A percentile compares a stretch with the other conserved stretches of the same genome.
Evolutionary conservation across 2,888 invertebrate genomes (phyloP).

Genomic region (Nephrotoma appendiculata): DNA sequence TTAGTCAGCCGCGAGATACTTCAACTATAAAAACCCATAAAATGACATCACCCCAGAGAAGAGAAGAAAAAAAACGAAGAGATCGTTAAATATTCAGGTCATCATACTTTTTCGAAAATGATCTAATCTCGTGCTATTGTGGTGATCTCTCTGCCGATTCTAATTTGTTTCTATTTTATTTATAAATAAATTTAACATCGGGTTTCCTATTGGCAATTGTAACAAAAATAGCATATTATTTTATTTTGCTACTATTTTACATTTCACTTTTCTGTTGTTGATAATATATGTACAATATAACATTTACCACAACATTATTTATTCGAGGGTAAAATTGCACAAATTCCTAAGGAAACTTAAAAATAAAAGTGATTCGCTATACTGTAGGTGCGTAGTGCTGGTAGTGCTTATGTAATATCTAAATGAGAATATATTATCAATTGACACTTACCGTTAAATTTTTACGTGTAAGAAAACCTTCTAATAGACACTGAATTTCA

Average conservation of each 20-base stretch:
- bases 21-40: neutral
- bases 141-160: neutral
- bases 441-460: constrained; percentile 41
- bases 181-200: neutral
- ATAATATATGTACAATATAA: neutral
- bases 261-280: neutral
- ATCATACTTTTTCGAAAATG: neutral
- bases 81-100: neutral
- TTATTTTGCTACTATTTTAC: neutral
- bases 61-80: neutral
- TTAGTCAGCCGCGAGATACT: neutral
- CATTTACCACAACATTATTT: neutral
- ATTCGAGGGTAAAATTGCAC: neutral
- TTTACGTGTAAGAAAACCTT: constrained; percentile 57
- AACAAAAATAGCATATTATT: neutral
- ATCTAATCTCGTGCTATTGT: neutral
- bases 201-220: neutral
- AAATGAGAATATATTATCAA: neutral
- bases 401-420: neutral
- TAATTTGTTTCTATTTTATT: neutral
- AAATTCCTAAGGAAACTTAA: neutral
- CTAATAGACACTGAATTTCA: constrained; percentile 86
- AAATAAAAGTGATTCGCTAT: neutral
- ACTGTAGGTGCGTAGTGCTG: no score
- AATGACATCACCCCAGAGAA: neutral